Evolutionary conservation across 2,888 invertebrate species (phyloP).

Genomic region (Harpalus rufipes): DNA sequence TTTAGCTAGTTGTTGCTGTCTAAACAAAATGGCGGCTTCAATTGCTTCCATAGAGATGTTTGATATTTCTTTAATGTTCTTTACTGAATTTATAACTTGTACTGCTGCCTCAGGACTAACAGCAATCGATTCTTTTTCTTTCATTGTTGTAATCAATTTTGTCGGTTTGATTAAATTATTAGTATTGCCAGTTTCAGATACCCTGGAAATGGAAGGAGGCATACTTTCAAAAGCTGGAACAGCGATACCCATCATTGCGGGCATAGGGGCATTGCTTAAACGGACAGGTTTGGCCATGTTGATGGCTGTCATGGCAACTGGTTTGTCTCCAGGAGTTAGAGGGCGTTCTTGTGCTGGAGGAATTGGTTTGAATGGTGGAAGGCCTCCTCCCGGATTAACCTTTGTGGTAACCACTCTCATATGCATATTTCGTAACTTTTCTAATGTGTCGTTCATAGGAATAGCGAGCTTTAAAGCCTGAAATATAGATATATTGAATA

Average conservation of each 20-base stretch:
- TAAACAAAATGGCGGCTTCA: constrained; percentile 85
- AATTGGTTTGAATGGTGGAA: constrained; percentile 90
- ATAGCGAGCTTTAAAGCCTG: constrained; percentile 54
- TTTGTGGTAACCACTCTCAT: neutral
- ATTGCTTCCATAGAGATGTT: constrained; percentile 89
- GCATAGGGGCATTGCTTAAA: constrained; percentile 71
- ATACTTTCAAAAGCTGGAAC: constrained; percentile 80
- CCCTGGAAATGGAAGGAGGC: constrained; percentile 80
- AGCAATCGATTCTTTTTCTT: constrained; percentile 69
- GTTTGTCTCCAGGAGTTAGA: constrained; percentile 8
- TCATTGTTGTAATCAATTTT: constrained; percentile 12
- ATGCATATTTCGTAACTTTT: neutral
- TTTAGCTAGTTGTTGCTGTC: constrained; percentile 84
- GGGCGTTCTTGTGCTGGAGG: constrained; percentile 81
- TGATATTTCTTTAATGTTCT: constrained; percentile 80
- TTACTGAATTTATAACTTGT: constrained; percentile 51
- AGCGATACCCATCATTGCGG: constrained; percentile 74
- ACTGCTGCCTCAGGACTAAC: constrained; percentile 73
- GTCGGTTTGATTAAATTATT: constrained; percentile 2
- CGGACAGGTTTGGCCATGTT: constrained; percentile 76
- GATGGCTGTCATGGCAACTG: constrained; percentile 70
- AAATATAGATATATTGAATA: neutral
- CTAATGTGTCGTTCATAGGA: constrained; percentile 74
- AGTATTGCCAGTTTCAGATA: constrained; percentile 74
- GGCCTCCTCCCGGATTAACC: neutral